A percentile compares a stretch with the other conserved stretches of the same genome.
Conservation (phyloP, 2,888 invertebrate species). For the Ornithoptera alexandrae region DNA sequence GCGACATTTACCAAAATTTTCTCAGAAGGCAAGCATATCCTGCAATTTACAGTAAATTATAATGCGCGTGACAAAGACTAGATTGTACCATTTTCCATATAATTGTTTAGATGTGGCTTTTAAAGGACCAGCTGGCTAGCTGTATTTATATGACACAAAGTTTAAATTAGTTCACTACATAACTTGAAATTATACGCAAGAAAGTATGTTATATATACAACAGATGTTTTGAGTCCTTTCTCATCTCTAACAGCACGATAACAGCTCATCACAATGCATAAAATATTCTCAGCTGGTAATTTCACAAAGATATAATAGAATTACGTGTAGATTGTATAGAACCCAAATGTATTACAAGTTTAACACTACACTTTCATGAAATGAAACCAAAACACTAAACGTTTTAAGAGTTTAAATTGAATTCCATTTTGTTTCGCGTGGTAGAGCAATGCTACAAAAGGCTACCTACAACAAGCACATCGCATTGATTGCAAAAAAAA, state of each 20-base stretch:
- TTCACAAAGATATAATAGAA: no score
- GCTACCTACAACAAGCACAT: neutral
- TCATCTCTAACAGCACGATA: no score
- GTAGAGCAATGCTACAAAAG: neutral
- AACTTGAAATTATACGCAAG: neutral
- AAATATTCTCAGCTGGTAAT: no score
- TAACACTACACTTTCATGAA: neutral
- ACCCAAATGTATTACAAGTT: no score
- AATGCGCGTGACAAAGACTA: slow-evolving; percentile 15
- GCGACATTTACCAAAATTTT: slow-evolving; percentile 20
- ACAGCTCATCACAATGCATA: no score
- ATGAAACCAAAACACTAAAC: neutral
- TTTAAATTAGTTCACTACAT: neutral
- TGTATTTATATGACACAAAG: slow-evolving; percentile 17
- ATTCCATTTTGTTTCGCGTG: neutral
- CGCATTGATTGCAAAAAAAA: neutral
- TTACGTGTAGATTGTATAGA: no score
- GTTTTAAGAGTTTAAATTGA: neutral
- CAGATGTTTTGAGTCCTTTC: no score
- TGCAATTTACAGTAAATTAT: slow-evolving; percentile 29
- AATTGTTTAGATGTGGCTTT: slow-evolving; percentile 29
- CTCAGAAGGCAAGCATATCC: slow-evolving; percentile 23
- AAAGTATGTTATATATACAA: neutral
- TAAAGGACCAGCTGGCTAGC: slow-evolving; percentile 8
- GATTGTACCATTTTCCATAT: slow-evolving; percentile 25